Conservation (phyloP, 2,888 invertebrate genomes). For the Timandra comae region DNA sequence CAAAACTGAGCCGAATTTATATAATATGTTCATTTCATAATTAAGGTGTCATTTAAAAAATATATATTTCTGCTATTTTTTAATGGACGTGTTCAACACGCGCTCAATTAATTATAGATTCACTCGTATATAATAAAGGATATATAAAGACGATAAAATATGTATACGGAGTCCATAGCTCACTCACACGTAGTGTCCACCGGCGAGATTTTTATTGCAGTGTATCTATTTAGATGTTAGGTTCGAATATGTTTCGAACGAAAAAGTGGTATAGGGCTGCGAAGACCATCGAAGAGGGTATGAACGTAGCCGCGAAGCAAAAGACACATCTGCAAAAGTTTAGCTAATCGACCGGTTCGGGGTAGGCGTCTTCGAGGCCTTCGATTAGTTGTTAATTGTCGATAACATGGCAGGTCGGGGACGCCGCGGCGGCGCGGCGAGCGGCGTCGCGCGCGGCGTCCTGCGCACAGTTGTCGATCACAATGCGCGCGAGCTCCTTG, state of each 20-base stretch:
- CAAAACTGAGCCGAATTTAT: too few relatives aligned
- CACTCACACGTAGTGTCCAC: conserved; percentile 1
- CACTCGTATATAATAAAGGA: too few relatives aligned
- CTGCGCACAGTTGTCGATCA: conserved; percentile 80
- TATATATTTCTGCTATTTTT: too few relatives aligned
- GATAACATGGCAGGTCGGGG: too few relatives aligned
- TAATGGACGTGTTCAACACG: too few relatives aligned
- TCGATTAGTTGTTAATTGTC: conserved; percentile 57
- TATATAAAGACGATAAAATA: not conserved
- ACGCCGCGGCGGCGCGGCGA: conserved; percentile 23
- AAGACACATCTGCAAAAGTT: conserved; percentile 10
- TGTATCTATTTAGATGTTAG: not conserved
- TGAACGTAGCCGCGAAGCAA: not conserved
- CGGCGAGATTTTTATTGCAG: not conserved
- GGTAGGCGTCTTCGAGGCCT: conserved; percentile 46
- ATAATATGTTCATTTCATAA: too few relatives aligned
- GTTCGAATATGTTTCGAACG: not conserved
- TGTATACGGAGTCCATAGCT: conserved; percentile 4
- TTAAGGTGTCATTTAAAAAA: too few relatives aligned
- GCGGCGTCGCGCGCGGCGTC: conserved; percentile 22
- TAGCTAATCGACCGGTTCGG: conserved; percentile 39
- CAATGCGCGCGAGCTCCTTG: conserved; percentile 81
- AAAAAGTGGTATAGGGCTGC: not conserved
- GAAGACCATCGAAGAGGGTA: not conserved
- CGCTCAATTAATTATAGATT: too few relatives aligned